Conservation (phyloP, 2,888 invertebrate species). For the Netelia melanura region DNA sequence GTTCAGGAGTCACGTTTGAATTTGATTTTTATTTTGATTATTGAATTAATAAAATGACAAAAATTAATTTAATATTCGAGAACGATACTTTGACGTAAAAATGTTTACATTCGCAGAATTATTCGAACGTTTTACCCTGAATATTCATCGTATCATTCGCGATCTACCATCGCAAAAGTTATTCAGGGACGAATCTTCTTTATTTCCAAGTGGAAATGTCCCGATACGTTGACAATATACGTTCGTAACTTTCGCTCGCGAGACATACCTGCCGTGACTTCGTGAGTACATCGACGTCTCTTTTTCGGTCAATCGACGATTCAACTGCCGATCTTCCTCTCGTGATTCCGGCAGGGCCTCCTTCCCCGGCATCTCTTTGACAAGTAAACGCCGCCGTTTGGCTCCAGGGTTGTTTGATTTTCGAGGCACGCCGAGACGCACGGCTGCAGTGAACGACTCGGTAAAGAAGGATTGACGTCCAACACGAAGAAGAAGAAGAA, state of each 20-base stretch:
- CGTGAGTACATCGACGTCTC: constrained; percentile 45
- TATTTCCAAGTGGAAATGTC: constrained; percentile 28
- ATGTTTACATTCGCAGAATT: background rate
- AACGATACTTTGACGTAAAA: background rate
- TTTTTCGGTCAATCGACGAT: constrained; percentile 50
- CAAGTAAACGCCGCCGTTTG: constrained; percentile 47
- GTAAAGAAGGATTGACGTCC: constrained; percentile 28
- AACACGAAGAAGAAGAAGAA: constrained; percentile 10
- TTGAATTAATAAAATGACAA: too few relatives aligned
- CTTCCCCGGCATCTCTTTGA: constrained; percentile 53
- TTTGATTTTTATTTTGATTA: too few relatives aligned
- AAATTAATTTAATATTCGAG: too few relatives aligned
- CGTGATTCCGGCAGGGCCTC: constrained; percentile 37
- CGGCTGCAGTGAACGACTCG: constrained; percentile 30
- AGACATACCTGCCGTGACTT: constrained; percentile 46
- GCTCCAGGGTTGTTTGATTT: constrained; percentile 50
- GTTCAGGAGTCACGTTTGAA: too few relatives aligned
- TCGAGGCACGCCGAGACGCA: constrained; percentile 50
- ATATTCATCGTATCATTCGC: background rate
- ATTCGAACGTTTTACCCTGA: background rate
- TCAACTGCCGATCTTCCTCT: constrained; percentile 35
- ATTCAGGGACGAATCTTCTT: constrained; percentile 12
- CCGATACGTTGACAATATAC: constrained; percentile 32
- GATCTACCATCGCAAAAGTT: background rate
- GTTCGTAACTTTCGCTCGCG: constrained; percentile 29